Evolutionary conservation across 2,888 invertebrate genomes (phyloP), one percentile per base, ranked within the genome.

Genomic region (Sinelater perroti): DNA sequence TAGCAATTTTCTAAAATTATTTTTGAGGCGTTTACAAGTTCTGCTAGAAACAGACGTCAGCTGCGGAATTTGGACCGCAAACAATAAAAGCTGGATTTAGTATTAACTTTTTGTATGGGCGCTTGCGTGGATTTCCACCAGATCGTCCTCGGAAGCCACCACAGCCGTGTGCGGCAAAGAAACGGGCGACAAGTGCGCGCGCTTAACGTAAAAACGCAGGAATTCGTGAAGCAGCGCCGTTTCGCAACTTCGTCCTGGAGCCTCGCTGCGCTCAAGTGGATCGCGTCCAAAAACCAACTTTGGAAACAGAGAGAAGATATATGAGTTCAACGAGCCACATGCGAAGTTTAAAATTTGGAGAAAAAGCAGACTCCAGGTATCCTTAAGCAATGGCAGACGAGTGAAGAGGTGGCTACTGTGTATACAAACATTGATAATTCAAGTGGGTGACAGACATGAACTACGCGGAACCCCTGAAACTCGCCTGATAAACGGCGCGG

Each of bases 381-480:
- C 52, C 44, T 51, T 61, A 60, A 61, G 56, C 64, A 67, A 66
- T 67, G 54, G 66, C 65, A 66, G 66, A 62, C 63, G 66, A 66
- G 64, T 64, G 63, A 67, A 67, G 63, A 66, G 63, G 62, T 64
- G 63, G 63, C 66, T 66, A 62, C 60, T 57, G 60, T 60, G 56
- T 47, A 61, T 50, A 60, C 61, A 67, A 64, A 65, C 65, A 63
- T 56, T 56, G 66, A 67, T 66, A 67, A 59, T 60, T 61, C 59
- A 64, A 67, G 67, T 67, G 61, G 68, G 68, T 68, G 68, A 68
- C 65, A 67, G 65, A 65, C 67, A 60, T 55, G 55, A 58, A 49
- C 51, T 65, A 57, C 55, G 54, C 60, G 63, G 60, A 62, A 60
- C 61, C 46, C n/a, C 38, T 54, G 54, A 64, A 59, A 59, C 61